These are phyloP conservation scores for Palloptera scutellata DNA, from an alignment of 2,888 invertebrate genomes.

Conservation along the genomic window DNA sequence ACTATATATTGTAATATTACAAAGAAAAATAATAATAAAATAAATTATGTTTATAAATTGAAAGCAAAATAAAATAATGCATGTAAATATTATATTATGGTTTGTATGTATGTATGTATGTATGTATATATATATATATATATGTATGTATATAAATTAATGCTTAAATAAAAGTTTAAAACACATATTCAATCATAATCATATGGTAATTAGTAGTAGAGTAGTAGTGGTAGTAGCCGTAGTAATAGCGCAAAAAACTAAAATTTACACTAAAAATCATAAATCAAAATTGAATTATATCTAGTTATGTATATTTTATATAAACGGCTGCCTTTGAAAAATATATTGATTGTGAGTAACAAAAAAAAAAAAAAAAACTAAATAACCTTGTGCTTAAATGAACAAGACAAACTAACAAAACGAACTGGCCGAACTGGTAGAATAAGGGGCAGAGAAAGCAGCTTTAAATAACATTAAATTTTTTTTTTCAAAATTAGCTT, in stretches of 20 bases:
- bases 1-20: slow-evolving; percentile 26
- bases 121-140: slow-evolving; percentile 31
- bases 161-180: slow-evolving; percentile 44
- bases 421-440: too few relatives aligned
- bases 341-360: neutral
- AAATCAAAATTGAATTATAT: slow-evolving; percentile 10
- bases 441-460: too few relatives aligned
- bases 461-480: too few relatives aligned
- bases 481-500: too few relatives aligned
- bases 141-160: slow-evolving; percentile 40
- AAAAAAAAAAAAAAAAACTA: too few relatives aligned
- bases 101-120: slow-evolving; percentile 32
- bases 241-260: neutral
- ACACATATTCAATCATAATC: slow-evolving; percentile 31
- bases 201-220: slow-evolving; percentile 7
- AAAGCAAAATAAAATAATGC: slow-evolving; percentile 21
- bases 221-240: neutral
- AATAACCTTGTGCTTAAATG: too few relatives aligned
- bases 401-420: too few relatives aligned
- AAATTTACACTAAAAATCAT: neutral
- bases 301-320: neutral
- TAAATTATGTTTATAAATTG: slow-evolving; percentile 13
- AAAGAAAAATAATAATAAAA: slow-evolving; percentile 31
- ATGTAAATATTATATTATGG: slow-evolving; percentile 23
- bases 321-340: neutral